Evolutionary conservation across 2,113 vertebrate species (phyloP), one percentile per base, ranked within the genome.

Genomic region (Syngnathoides biaculeatus): DNA sequence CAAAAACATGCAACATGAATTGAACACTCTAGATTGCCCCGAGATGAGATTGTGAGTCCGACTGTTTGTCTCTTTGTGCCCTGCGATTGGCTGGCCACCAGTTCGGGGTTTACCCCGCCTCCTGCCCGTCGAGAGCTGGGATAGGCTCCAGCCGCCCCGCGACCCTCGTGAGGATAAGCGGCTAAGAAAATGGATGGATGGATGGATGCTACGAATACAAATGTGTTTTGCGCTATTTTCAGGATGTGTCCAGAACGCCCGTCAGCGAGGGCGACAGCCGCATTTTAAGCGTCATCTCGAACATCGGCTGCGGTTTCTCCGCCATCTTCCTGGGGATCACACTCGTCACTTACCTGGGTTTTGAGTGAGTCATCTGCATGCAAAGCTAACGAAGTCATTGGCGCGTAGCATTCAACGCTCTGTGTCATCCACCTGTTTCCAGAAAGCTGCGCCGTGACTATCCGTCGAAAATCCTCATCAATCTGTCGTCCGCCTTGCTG

Each of bases 401-500:
- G 6, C n/a, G 48, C 2, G 1, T 10, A 53, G 10, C 10, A 19
- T 59, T 35, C 0, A 38, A 59, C 17, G 8, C 5, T 57, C 14
- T 8, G 8, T 43, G 24, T 4, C 19, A 4, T 48, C 4, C 56
- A 22, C 22, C 35, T 24, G 78, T 69, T 63, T 60, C 17, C 14
- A 98, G 95, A 63, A 94, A 93, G 75, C 86, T 96, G 75, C 74
- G 89, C 22, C 89, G 71, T 77, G 95, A 96, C 76, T 88, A 93
- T 70, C 94, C 94, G 30, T 93, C 95, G 14, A 95, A 95, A 89
- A 95, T 98, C 74, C 93, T 98, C 64, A 88, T 97, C 78, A 96
- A 94, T 67, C 88, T 97, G 20, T 94, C 92, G 8, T 55, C 75
- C 0, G 92, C 92, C 0, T 83, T 96, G 72, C 84, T 97, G 71